Conservation (phyloP, 2,888 invertebrate species). For the Lordiphosa andalusiaca region DNA sequence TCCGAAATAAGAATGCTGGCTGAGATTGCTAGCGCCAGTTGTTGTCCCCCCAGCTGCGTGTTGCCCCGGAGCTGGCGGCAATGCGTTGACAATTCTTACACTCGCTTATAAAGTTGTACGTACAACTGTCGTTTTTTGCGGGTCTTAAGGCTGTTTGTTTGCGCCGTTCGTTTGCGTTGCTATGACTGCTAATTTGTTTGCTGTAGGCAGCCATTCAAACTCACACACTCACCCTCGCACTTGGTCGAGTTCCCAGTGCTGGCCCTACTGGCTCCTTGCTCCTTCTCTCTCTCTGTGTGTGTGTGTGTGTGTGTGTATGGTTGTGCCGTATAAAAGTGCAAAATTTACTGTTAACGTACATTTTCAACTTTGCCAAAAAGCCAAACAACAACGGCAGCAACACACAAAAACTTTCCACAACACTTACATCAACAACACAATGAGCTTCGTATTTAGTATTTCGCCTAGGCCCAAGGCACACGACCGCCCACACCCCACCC, state of each 20-base stretch:
- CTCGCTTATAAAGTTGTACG: slow-evolving; percentile 67
- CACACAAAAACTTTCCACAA: slow-evolving; percentile 72
- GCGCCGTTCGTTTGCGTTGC: slow-evolving; percentile 52
- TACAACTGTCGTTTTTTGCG: slow-evolving; percentile 44
- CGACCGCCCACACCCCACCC: slow-evolving; percentile 1
- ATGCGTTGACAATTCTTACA: slow-evolving; percentile 53
- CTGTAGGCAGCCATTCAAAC: slow-evolving; percentile 68
- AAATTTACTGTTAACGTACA: slow-evolving; percentile 72
- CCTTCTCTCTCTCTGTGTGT: slow-evolving; percentile 6
- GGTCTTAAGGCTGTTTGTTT: slow-evolving; percentile 47
- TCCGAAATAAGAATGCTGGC: slow-evolving; percentile 43
- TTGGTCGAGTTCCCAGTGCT: background rate
- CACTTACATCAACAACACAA: slow-evolving; percentile 70
- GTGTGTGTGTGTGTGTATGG: background rate
- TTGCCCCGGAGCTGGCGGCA: slow-evolving; percentile 18
- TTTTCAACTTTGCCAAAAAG: slow-evolving; percentile 74
- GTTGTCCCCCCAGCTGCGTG: background rate
- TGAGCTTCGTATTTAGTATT: slow-evolving; percentile 66
- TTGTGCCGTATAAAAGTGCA: slow-evolving; percentile 48
- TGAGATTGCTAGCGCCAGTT: slow-evolving; percentile 25
- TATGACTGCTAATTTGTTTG: slow-evolving; percentile 72
- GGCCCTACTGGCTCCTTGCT: background rate
- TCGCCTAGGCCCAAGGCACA: slow-evolving; percentile 21
- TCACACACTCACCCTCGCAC: slow-evolving; percentile 20
- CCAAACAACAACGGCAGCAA: slow-evolving; percentile 71